These are phyloP conservation scores for Conus betulinus DNA, from an alignment of 1,140 invertebrate genomes.

Conservation along the genomic window DNA sequence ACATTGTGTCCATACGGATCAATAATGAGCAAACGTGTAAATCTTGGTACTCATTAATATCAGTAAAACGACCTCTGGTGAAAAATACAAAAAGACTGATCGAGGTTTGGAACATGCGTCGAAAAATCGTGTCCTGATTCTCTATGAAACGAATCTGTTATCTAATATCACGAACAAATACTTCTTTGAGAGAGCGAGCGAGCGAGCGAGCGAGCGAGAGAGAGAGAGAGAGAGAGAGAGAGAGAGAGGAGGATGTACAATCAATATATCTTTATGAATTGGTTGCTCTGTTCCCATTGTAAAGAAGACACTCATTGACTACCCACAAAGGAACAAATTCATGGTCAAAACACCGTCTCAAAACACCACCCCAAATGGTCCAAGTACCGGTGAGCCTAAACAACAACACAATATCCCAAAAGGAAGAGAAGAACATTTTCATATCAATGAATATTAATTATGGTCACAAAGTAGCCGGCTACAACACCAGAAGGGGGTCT, in stretches of 20 bases:
- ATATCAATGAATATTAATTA: no score
- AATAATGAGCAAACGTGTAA: background rate
- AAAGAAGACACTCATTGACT: background rate
- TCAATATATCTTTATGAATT: background rate
- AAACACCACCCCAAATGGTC: background rate
- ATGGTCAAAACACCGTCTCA: background rate
- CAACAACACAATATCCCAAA: no score
- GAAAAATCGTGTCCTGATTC: no score
- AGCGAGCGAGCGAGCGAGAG: background rate
- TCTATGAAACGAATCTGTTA: no score
- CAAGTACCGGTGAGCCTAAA: background rate
- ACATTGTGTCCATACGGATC: background rate
- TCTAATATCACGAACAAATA: background rate
- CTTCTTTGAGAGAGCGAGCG: background rate
- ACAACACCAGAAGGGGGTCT: no score
- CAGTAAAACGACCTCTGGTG: background rate
- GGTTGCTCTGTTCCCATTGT: background rate
- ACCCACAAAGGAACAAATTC: background rate
- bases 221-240: background rate
- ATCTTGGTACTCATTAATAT: background rate
- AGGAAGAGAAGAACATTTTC: no score
- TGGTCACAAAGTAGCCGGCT: no score
- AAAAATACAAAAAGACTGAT: background rate
- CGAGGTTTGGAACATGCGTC: background rate
- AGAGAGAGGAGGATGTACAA: background rate